phyloP scores from a whole-genome alignment of 2,113 vertebrate genomes.

The Colistium nudipinnis region DNA sequence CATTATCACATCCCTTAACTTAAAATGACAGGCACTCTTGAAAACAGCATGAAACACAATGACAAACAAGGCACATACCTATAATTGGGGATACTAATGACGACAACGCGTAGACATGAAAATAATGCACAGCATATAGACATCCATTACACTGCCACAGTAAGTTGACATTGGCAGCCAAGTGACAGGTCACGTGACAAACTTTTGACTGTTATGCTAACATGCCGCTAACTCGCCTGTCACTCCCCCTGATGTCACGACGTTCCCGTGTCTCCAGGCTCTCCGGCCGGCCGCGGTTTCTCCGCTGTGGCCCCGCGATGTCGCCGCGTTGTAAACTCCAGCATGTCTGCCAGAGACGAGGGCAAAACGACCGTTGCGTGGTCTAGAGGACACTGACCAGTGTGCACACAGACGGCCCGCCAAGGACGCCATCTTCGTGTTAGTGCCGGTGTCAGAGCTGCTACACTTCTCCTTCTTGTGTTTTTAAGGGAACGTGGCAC shows the following conservation, averaged over 20 bases:
- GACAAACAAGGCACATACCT: no score
- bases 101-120: no score
- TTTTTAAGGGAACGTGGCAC: no score
- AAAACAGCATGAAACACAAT: no score
- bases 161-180: no score
- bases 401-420: constrained; percentile 7
- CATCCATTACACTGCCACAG: no score
- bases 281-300: neutral
- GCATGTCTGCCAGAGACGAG: neutral
- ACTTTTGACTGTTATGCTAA: constrained; percentile 3
- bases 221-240: constrained; percentile 57
- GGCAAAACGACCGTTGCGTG: neutral
- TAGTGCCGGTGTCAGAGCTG: constrained; percentile 22
- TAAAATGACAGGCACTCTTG: no score
- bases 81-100: no score
- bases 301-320: constrained; percentile 1
- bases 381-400: constrained; percentile 22
- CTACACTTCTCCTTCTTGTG: no score
- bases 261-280: constrained; percentile 35
- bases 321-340: neutral
- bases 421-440: constrained; percentile 74
- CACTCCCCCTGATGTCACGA: constrained; percentile 74
- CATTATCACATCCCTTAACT: no score
- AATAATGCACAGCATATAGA: no score
- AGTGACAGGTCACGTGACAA: neutral